Conservation (phyloP, 1,140 invertebrate genomes). For the Drosophila novamexicana region DNA sequence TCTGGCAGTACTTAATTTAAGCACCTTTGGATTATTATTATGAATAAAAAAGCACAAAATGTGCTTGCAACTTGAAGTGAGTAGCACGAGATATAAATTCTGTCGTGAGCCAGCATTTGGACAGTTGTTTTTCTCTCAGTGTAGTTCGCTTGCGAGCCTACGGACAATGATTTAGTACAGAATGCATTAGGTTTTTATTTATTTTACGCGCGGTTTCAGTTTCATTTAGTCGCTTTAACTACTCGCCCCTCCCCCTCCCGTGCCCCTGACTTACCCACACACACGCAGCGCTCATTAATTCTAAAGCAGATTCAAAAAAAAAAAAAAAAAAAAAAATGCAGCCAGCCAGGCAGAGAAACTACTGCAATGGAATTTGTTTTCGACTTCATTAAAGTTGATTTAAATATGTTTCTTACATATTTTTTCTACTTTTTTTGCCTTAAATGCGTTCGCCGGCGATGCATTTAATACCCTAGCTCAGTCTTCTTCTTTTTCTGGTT, state of each 20-base stretch:
- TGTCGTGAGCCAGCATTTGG: too few relatives aligned
- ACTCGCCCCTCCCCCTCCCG: not conserved
- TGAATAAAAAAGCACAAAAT: too few relatives aligned
- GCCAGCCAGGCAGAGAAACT: constrained; percentile 42
- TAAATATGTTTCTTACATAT: constrained; percentile 50
- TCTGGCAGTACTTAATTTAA: too few relatives aligned
- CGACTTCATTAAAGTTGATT: constrained; percentile 78
- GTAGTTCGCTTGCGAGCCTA: not conserved
- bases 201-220: constrained; percentile 75
- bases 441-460: constrained; percentile 49
- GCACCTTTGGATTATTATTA: too few relatives aligned
- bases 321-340: constrained; percentile 26
- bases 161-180: constrained; percentile 66
- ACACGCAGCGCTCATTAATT: constrained; percentile 47
- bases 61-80: too few relatives aligned
- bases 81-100: too few relatives aligned
- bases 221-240: constrained; percentile 52
- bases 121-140: not conserved
- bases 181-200: constrained; percentile 75
- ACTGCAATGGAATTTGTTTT: constrained; percentile 65
- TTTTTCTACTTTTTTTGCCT: constrained; percentile 23
- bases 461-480: not conserved
- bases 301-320: constrained; percentile 29
- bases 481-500: not conserved
- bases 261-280: not conserved